phyloP scores from a whole-genome alignment of 1,140 invertebrate genomes.

The Diplogasteroides magnus region DNA sequence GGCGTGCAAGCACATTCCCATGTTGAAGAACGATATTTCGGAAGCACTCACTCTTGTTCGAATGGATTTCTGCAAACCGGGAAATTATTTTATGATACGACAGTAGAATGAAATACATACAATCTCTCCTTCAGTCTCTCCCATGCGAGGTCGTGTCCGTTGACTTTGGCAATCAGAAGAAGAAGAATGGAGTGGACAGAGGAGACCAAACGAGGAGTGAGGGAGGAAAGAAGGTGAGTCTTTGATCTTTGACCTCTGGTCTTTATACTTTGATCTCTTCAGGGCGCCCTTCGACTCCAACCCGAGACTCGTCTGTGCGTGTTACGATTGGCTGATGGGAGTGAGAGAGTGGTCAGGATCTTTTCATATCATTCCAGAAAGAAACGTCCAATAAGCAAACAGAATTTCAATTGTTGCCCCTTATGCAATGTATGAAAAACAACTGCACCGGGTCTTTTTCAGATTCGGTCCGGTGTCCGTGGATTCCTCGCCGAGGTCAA shows the following conservation, averaged over 20 bases:
- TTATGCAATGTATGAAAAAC: too few species aligned
- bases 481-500: conserved; percentile 28
- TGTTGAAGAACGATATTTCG: conserved; percentile 5
- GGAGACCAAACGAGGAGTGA: conserved; percentile 26
- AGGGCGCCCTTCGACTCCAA: conserved; percentile 29
- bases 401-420: too few species aligned
- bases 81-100: neutral
- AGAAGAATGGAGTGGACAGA: conserved; percentile 29
- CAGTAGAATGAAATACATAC: neutral
- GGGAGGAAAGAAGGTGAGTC: conserved; percentile 25
- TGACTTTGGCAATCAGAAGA: conserved; percentile 22
- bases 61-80: too few species aligned
- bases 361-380: too few species aligned
- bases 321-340: conserved; percentile 24
- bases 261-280: neutral
- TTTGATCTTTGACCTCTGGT: neutral
- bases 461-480: conserved; percentile 24
- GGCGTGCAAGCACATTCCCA: neutral
- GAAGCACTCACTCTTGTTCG: too few species aligned
- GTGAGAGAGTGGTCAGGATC: conserved; percentile 12
- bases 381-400: too few species aligned
- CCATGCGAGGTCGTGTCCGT: conserved; percentile 19
- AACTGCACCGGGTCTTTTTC: too few species aligned
- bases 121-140: conserved; percentile 11
- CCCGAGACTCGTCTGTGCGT: conserved; percentile 31